phyloP scores from a whole-genome alignment of 2,888 invertebrate genomes.

The Chrysina gloriosa region DNA sequence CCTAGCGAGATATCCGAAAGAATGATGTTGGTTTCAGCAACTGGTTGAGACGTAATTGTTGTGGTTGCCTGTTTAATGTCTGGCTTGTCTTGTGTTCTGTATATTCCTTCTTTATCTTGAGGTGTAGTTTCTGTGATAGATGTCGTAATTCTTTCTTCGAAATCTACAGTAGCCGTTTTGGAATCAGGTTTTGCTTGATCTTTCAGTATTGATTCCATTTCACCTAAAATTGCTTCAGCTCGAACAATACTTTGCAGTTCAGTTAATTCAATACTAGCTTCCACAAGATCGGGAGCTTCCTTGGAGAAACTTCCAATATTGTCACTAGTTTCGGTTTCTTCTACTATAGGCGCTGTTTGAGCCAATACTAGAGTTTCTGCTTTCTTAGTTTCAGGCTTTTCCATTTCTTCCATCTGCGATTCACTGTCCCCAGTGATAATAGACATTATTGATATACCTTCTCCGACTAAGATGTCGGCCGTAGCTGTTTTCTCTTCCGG shows the following conservation, averaged over 20 bases:
- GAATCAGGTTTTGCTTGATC: conserved; percentile 65
- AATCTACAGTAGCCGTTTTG: conserved; percentile 63
- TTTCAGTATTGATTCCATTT: conserved; percentile 69
- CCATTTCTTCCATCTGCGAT: conserved; percentile 63
- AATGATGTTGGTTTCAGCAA: conserved; percentile 65
- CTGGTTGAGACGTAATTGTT: conserved; percentile 59
- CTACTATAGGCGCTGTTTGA: conserved; percentile 68
- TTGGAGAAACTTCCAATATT: conserved; percentile 66
- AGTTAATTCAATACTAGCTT: conserved; percentile 68
- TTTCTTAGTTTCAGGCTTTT: conserved; percentile 59
- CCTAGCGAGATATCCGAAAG: conserved; percentile 58
- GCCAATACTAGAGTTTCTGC: conserved; percentile 65
- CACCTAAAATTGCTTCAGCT: conserved; percentile 68
- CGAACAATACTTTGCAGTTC: conserved; percentile 69
- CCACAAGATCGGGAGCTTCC: conserved; percentile 62
- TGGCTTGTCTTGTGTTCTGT: conserved; percentile 55
- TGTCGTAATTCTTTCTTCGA: conserved; percentile 65
- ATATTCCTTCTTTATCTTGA: conserved; percentile 66
- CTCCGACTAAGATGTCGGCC: conserved; percentile 67
- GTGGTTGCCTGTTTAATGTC: conserved; percentile 60
- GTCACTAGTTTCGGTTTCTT: conserved; percentile 69
- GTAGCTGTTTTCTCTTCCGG: conserved; percentile 66
- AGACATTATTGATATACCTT: conserved; percentile 70
- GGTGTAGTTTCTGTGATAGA: conserved; percentile 64
- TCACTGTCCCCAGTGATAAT: conserved; percentile 71